A percentile compares a stretch with the other conserved stretches of the same genome.
These are phyloP conservation scores for Syngnathus typhle DNA, from an alignment of 2,113 vertebrate species.

Conservation along the genomic window DNA sequence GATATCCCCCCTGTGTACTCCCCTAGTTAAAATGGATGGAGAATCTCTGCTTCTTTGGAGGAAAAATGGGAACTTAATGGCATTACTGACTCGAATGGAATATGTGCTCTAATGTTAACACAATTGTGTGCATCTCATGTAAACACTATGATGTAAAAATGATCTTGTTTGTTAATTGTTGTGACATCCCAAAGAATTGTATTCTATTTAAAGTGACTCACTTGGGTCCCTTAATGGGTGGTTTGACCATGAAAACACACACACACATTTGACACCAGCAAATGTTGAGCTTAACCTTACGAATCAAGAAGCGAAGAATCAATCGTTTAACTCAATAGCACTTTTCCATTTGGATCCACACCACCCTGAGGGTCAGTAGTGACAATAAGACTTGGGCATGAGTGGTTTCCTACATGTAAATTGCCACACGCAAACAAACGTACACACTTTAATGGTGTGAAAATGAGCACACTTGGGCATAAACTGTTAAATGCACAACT, in stretches of 20 bases:
- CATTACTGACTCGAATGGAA: neutral
- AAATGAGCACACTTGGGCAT: neutral
- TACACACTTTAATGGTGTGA: slow-evolving; percentile 7
- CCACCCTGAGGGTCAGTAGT: slow-evolving; percentile 14
- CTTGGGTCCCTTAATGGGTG: slow-evolving; percentile 14
- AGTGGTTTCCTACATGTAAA: neutral
- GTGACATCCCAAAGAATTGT: neutral
- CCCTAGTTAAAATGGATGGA: no score
- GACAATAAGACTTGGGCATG: slow-evolving; percentile 2
- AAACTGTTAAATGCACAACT: neutral
- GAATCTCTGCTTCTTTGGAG: no score
- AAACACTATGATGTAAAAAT: neutral
- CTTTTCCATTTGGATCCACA: slow-evolving; percentile 20
- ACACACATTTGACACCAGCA: neutral
- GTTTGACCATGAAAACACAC: slow-evolving; percentile 11
- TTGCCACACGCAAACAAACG: slow-evolving; percentile 13
- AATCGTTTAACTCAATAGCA: slow-evolving; percentile 22
- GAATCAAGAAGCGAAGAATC: slow-evolving; percentile 16
- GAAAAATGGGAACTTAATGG: neutral
- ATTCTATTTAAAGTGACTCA: neutral
- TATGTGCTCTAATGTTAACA: neutral
- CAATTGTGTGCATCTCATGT: neutral
- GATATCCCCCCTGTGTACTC: no score
- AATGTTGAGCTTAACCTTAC: slow-evolving; percentile 4
- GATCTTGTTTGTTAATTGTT: neutral